phyloP scores from a whole-genome alignment of 2,113 vertebrate genomes.

The Notothenia rossii region DNA sequence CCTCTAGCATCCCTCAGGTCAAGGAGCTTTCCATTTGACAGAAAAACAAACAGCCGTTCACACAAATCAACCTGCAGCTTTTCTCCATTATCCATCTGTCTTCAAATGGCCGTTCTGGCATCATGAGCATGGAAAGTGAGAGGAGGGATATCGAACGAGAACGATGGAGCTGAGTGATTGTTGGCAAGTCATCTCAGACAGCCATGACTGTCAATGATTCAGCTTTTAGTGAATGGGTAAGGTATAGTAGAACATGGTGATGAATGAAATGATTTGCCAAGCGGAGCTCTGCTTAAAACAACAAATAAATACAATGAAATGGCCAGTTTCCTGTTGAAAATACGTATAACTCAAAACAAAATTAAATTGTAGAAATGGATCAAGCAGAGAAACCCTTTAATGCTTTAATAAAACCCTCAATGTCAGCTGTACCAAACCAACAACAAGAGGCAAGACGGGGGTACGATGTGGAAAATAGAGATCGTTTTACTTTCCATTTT shows the following conservation, averaged over 20 bases:
- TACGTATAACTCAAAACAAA: not conserved
- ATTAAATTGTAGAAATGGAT: not conserved
- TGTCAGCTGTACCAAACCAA: not conserved
- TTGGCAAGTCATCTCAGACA: not conserved
- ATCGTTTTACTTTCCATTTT: slow-evolving; percentile 16
- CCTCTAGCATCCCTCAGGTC: not conserved
- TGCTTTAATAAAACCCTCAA: slow-evolving; percentile 1
- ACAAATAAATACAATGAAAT: not conserved
- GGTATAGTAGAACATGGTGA: not conserved
- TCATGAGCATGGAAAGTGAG: not conserved
- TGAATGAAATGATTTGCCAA: not conserved
- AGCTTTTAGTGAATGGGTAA: not conserved
- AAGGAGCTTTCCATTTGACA: not conserved
- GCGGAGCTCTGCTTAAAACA: not conserved
- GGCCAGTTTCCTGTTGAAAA: not conserved
- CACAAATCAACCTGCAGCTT: slow-evolving; percentile 20
- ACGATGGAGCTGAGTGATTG: not conserved
- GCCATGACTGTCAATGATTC: not conserved
- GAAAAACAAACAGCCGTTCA: not conserved
- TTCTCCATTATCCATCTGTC: not conserved
- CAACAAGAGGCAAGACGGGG: not conserved
- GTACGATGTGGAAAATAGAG: too few relatives aligned
- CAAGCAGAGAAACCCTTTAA: not conserved
- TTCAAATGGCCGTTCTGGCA: not conserved
- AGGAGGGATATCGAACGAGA: not conserved